A percentile compares a stretch with the other conserved stretches of the same genome.
Conservation (phyloP, 1,140 invertebrate genomes). For the Octopus sinensis region DNA sequence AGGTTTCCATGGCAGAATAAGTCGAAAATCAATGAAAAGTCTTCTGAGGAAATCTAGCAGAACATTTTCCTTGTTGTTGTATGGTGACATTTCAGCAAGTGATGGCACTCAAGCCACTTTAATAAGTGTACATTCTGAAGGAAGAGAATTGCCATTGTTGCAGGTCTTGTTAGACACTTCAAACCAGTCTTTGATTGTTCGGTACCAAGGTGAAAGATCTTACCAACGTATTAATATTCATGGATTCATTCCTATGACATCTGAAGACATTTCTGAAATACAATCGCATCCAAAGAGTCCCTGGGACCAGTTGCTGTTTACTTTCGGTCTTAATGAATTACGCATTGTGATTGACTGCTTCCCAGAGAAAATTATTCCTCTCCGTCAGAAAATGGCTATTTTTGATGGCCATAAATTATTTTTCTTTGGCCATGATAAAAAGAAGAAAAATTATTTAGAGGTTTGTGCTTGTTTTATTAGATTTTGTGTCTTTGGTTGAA, state of each 20-base stretch:
- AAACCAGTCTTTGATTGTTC: conserved; percentile 27
- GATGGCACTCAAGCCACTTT: conserved; percentile 20
- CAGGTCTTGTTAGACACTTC: conserved; percentile 30
- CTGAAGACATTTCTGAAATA: background rate
- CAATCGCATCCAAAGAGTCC: conserved; percentile 26
- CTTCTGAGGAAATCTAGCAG: conserved; percentile 16
- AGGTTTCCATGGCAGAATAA: conserved; percentile 4
- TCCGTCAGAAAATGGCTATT: conserved; percentile 21
- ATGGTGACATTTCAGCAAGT: conserved; percentile 13
- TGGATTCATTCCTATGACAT: background rate
- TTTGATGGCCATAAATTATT: conserved; percentile 10
- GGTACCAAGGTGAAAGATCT: conserved; percentile 35
- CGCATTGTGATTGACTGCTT: conserved; percentile 25
- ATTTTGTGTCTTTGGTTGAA: too few species aligned
- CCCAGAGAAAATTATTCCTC: background rate
- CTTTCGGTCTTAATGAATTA: conserved; percentile 17
- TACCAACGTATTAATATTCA: conserved; percentile 28
- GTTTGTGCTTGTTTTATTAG: background rate
- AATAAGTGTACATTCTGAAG: conserved; percentile 22
- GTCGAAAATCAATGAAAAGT: conserved; percentile 15
- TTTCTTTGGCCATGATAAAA: background rate
- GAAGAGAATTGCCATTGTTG: conserved; percentile 25
- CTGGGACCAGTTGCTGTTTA: conserved; percentile 17
- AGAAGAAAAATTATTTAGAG: background rate
- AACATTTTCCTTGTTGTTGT: conserved; percentile 19